Base-by-base conservation (phyloP, 2,797 vertebrate genomes). In the Coregonus ussuriensis region DNA sequence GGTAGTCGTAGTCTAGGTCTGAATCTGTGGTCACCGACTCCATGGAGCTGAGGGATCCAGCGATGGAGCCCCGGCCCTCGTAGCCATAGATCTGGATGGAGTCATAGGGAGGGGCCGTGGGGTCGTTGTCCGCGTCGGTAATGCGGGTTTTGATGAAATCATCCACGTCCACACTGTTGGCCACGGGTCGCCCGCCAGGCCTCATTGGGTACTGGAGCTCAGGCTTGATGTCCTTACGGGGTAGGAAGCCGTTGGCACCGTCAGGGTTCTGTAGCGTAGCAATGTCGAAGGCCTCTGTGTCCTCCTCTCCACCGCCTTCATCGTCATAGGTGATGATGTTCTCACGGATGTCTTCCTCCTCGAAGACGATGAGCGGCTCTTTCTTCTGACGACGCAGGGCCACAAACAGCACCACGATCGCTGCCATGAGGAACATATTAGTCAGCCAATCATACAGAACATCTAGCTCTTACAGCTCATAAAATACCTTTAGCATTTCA, bases 81-180 rank as follows among this genome's bases (percentile, higher is more conserved):
- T 99, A 99, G 79, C 97, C 98, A 15, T 99, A 99, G 95, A 99
- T 98, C 95, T 99, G 98, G 85, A 99, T 99, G 84, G 98, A 99
- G 93, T 99, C 98, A 76, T 99, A 99, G 0, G 98, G 98, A 0
- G 98, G 98, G 1, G 98, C 97, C 0, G 98, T 98, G 0, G 98
- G 98, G 86, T 99, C 98, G 0, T 96, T 93, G 89, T 99, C 98
- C 0, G 97, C 98, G 81, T 99, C 98, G 0, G 95, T 95, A 81
- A 99, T 97, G 29, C 97, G 95, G 0, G 95, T 96, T 92, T 94
- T 98, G 92, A 99, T 99, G 94, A 99, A 99, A 86, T 98, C 98
- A 35, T 99, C 98, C 0, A 99, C 97, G 0, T 99, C 98, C 1
- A 99, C 97, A 0, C 97, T 98, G 88, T 94, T 97, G 67, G 96